phyloP scores from a whole-genome alignment of 23 tunicate species.

The Ascidia mentula region DNA sequence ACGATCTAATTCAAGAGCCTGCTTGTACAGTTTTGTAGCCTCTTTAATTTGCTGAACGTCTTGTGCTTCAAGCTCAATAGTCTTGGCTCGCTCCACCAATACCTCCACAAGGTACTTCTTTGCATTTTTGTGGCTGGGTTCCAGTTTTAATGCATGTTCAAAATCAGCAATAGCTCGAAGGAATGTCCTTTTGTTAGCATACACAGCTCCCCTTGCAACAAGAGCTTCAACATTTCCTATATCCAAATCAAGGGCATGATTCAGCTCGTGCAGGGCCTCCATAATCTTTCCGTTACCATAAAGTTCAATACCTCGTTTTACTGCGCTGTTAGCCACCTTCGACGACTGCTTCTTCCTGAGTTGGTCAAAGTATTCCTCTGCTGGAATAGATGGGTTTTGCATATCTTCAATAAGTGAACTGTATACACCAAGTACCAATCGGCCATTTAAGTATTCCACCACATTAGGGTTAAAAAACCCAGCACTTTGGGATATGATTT shows the following conservation, averaged over 20 bases:
- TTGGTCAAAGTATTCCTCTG: conserved; percentile 51
- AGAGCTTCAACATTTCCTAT: conserved; percentile 81
- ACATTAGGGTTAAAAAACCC: conserved; percentile 81
- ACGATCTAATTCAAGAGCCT: conserved; percentile 59
- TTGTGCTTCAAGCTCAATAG: conserved; percentile 36
- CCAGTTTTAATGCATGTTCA: conserved; percentile 66
- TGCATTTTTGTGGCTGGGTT: conserved; percentile 82
- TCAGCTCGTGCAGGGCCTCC: conserved; percentile 85
- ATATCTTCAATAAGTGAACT: conserved; percentile 49
- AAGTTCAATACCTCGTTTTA: conserved; percentile 64
- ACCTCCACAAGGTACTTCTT: conserved; percentile 69
- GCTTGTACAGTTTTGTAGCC: conserved; percentile 50
- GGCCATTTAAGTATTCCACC: conserved; percentile 31
- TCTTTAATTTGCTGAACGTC: conserved; percentile 62
- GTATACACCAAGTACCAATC: conserved; percentile 6
- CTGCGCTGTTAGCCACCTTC: conserved; percentile 65
- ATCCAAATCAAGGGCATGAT: conserved; percentile 87
- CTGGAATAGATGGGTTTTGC: conserved; percentile 10
- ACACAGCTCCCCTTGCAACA: conserved; percentile 96
- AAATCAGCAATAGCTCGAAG: conserved; percentile 77
- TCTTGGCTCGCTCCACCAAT: conserved; percentile 79
- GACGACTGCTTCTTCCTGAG: conserved; percentile 68
- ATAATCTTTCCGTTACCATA: conserved; percentile 46
- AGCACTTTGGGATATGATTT: conserved; percentile 36
- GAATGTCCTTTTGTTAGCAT: conserved; percentile 69